phyloP scores from a whole-genome alignment of 1,140 invertebrate genomes.

The Leptinotarsa defecta region DNA sequence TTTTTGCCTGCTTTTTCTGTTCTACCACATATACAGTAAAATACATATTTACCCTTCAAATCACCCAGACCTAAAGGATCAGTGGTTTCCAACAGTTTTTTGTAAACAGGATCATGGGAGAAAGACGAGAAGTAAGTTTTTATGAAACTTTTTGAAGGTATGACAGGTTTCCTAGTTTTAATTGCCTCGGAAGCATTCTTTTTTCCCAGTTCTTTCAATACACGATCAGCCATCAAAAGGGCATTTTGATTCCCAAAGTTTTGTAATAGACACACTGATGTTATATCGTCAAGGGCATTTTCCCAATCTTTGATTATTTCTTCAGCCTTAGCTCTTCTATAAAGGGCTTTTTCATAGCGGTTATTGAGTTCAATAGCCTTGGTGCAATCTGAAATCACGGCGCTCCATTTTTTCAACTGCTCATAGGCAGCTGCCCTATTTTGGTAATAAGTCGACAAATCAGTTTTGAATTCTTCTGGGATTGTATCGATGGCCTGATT shows the following conservation, averaged over 20 bases:
- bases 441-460: conserved; percentile 91
- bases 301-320: conserved; percentile 79
- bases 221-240: conserved; percentile 80
- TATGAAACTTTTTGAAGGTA: conserved; percentile 84
- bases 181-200: conserved; percentile 74
- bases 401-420: conserved; percentile 83
- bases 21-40: neutral
- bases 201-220: conserved; percentile 79
- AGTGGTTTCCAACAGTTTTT: conserved; percentile 46
- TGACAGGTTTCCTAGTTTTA: conserved; percentile 67
- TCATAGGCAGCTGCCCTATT: conserved; percentile 95
- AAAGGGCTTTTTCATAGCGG: conserved; percentile 87
- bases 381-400: conserved; percentile 85
- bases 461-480: conserved; percentile 71
- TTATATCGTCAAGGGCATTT: conserved; percentile 87
- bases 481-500: conserved; percentile 87
- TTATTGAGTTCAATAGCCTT: conserved; percentile 84
- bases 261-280: conserved; percentile 88
- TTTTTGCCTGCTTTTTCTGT: too few species aligned
- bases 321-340: conserved; percentile 78
- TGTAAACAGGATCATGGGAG: conserved; percentile 75
- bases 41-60: conserved; percentile 39
- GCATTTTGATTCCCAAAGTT: conserved; percentile 80
- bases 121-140: conserved; percentile 86
- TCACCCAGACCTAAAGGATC: conserved; percentile 49